Evolutionary conservation across 2,113 vertebrate species (phyloP), one percentile per base, ranked within the genome.

Genomic region (Lontra canadensis): DNA sequence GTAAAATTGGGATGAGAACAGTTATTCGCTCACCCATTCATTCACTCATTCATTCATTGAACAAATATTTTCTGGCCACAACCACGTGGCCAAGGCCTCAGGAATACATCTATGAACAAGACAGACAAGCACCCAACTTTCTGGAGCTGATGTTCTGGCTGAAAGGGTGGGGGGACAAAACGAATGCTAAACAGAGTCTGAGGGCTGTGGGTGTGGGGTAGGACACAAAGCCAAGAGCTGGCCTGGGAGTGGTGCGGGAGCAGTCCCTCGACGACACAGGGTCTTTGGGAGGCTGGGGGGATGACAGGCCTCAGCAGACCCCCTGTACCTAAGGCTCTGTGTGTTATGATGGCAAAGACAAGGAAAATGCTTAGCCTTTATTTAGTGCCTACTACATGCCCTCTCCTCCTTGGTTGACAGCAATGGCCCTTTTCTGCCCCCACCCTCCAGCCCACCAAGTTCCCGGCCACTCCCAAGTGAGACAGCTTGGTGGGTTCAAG

Each of bases 191-290:
- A 10, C 86, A 71, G 55, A 0, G 36, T 25, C 44, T 8, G 26
- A 61, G 36, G 55, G 85, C 81, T 88, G n/a, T 34, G 34, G 44
- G 21, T 3, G 2, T 3, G 14, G 17, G 20, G 0, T 29, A 57
- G 74, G n/a, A 69, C 12, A 42, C 1, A 34, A 44, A 63, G 15
- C 12, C 25, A 12, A 65, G 36, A 52, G 0, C 67, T 26, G 11
- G 36, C 20, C 71, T 20, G 26, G n/a, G 25, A 13, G 4, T 0
- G 2, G 21, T 47, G 7, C 3, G 4, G 26, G 26, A 21, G 20
- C 9, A 17, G 25, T n/a, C 39, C 42, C 39, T 84, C 2, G 18
- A 15, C 4, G 17, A 31, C 17, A 0, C 1, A 11, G 69, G 69
- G 26, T 63, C 20, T 39, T 8, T 1, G 2, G 42, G 36, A 34